Base-by-base conservation (phyloP, 2,797 vertebrate species). In the Amniataba percoides region DNA sequence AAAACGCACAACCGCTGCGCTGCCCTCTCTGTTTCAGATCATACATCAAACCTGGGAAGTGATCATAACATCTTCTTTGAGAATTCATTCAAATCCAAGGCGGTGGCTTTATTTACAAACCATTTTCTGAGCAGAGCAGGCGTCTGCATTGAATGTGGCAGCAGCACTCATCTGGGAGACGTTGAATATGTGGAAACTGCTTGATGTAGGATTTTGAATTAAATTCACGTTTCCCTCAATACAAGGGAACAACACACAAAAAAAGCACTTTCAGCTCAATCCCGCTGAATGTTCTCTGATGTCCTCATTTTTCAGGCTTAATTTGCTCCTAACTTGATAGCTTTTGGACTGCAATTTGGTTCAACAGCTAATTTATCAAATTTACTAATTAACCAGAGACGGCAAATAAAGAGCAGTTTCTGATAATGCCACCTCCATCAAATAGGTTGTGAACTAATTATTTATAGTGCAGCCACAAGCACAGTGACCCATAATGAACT, bases 341-440 rank as follows among this genome's bases (percentile, higher is more conserved):
- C 82, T 88, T 89, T 89, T 87, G 83, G 79, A 78, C 73, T 68
- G 61, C 74, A 87, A 85, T 91, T 90, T 85, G 36, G 75, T 82
- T 87, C 73, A 71, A 57, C 46, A 3, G 71, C 71, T 75, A 87
- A 91, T 91, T 86, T 82, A 90, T 93, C 84, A 86, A 87, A 91
- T 74, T 80, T 70, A 77, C 82, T 88, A 85, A 91, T 93, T 91
- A 92, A 86, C 71, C 39, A 72, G 70, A 71, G 67, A 65, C 39
- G 15, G 80, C 77, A 90, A 89, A 86, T 87, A 85, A 87, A 83
- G 82, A 77, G 46, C 45, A 78, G 53, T 79, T 84, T 67, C 85
- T 85, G 80, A 92, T 87, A 87, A 81, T 77, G 71, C 71, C 83
- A 67, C 73, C 77, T 74, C 56, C 45, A 56, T 81, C 79, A 85